A percentile compares a stretch with the other conserved stretches of the same genome.
Evolutionary conservation across 2,888 invertebrate species (phyloP).

Genomic region (Polydesmus complanatus): DNA sequence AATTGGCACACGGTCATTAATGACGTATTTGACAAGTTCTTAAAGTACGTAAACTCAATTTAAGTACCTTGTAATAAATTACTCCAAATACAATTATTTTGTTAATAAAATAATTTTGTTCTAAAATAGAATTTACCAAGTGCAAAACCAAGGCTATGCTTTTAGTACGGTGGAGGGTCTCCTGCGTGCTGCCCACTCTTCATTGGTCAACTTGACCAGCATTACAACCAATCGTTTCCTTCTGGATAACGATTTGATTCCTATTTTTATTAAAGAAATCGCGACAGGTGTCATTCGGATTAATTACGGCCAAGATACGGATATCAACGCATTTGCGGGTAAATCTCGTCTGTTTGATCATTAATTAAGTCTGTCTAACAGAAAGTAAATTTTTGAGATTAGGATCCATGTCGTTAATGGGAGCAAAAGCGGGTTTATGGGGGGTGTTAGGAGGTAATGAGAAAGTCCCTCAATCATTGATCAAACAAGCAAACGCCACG

Average conservation of each 20-base stretch:
- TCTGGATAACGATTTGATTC: constrained; percentile 26
- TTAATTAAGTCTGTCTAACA: neutral
- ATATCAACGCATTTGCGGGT: constrained; percentile 33
- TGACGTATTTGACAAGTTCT: neutral
- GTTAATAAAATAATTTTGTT: neutral
- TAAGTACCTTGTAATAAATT: neutral
- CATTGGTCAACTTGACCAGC: neutral
- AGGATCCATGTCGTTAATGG: constrained; percentile 33
- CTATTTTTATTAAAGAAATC: constrained; percentile 31
- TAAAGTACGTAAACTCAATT: neutral
- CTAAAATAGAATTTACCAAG: neutral
- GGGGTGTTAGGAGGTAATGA: constrained; percentile 33
- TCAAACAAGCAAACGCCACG: constrained; percentile 26
- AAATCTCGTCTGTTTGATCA: constrained; percentile 14
- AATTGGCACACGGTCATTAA: neutral
- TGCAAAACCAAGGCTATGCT: neutral
- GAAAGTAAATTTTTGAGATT: too few species aligned
- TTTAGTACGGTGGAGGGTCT: neutral
- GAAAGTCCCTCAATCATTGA: constrained; percentile 21
- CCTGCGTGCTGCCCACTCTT: neutral
- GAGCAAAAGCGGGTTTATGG: constrained; percentile 31
- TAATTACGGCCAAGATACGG: constrained; percentile 33
- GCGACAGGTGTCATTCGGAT: constrained; percentile 28
- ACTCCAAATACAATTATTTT: neutral
- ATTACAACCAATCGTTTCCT: neutral